Conservation (phyloP, 2,888 invertebrate species). For the Steromphala cineraria region DNA sequence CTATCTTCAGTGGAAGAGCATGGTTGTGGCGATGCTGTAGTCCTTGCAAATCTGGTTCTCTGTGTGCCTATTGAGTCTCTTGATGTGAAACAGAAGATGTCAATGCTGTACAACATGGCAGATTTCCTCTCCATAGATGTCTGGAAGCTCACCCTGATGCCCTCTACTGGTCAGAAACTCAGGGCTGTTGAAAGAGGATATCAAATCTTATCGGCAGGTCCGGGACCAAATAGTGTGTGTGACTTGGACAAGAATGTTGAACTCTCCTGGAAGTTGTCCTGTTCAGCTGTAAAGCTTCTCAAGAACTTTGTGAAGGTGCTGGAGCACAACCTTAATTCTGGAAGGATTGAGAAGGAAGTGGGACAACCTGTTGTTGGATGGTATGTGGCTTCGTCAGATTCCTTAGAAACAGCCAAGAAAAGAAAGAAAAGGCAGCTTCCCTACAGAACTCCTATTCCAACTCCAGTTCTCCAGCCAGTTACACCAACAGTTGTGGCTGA, state of each 20-base stretch:
- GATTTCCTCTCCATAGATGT: constrained; percentile 39
- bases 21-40: constrained; percentile 22
- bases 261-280: constrained; percentile 40
- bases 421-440: constrained; percentile 23
- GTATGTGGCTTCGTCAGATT: constrained; percentile 40
- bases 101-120: constrained; percentile 33
- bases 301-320: constrained; percentile 40
- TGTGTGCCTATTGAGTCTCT: constrained; percentile 32
- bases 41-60: constrained; percentile 36
- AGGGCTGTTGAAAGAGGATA: constrained; percentile 28
- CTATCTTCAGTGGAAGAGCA: background rate
- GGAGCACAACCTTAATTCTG: constrained; percentile 44
- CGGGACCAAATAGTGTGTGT: constrained; percentile 29
- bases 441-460: constrained; percentile 30
- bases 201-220: constrained; percentile 41
- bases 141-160: constrained; percentile 24
- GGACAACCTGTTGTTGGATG: constrained; percentile 38
- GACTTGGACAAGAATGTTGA: constrained; percentile 29
- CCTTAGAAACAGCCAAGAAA: background rate
- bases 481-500: constrained; percentile 27
- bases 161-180: constrained; percentile 22
- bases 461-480: constrained; percentile 29
- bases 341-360: constrained; percentile 38
- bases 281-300: constrained; percentile 34
- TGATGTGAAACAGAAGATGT: constrained; percentile 19